phyloP scores from a whole-genome alignment of 2,888 invertebrate genomes.

The Leptinotarsa haldemani region DNA sequence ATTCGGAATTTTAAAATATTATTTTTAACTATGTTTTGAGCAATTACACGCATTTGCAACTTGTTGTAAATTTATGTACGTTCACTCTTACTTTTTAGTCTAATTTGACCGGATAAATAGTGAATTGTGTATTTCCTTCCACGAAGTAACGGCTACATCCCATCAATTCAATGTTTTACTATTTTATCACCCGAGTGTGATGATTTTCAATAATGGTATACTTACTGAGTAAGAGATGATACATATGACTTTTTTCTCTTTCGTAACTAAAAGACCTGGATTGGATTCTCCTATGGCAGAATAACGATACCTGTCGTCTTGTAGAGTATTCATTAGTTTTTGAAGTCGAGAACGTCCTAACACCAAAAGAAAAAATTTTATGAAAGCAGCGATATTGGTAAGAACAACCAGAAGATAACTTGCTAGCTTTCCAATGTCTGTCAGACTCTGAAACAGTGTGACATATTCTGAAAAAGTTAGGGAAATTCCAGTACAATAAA shows the following conservation, averaged over 20 bases:
- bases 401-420: background rate
- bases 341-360: background rate
- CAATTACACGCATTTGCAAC: too few relatives aligned
- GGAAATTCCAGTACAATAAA: background rate
- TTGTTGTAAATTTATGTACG: too few relatives aligned
- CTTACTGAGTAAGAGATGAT: background rate
- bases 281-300: background rate
- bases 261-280: background rate
- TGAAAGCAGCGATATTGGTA: background rate
- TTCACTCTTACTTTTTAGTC: too few relatives aligned
- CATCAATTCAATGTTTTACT: too few relatives aligned
- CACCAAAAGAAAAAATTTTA: background rate
- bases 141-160: too few relatives aligned
- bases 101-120: too few relatives aligned
- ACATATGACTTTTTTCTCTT: background rate
- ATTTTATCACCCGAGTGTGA: constrained; percentile 29
- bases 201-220: constrained; percentile 36
- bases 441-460: background rate
- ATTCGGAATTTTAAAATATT: too few relatives aligned
- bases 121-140: too few relatives aligned
- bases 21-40: too few relatives aligned
- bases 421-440: background rate
- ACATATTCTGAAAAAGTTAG: background rate
- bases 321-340: background rate
- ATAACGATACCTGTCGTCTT: background rate